A percentile compares a stretch with the other conserved stretches of the same genome.
Conservation (phyloP, 2,113 vertebrate species). For the Laticauda laticaudata region DNA sequence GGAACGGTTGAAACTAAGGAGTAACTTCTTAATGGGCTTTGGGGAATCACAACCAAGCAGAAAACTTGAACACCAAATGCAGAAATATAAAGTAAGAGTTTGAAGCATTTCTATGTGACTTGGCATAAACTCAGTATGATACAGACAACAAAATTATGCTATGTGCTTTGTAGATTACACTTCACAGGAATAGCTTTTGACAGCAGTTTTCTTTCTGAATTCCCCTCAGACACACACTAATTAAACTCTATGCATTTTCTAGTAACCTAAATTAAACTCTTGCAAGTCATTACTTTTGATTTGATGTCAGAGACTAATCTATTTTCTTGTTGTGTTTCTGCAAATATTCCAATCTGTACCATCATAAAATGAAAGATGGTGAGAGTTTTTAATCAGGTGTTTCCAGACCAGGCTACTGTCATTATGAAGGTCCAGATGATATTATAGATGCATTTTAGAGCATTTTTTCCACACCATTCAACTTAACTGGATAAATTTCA, state of each 20-base stretch:
- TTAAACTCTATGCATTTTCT: slow-evolving; percentile 43
- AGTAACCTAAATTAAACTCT: slow-evolving; percentile 43
- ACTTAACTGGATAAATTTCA: not conserved
- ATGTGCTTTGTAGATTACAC: slow-evolving; percentile 30
- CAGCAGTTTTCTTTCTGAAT: slow-evolving; percentile 54
- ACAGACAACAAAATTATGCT: slow-evolving; percentile 27
- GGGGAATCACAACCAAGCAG: not conserved
- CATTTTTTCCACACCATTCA: not conserved
- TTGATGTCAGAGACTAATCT: slow-evolving; percentile 35
- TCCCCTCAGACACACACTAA: slow-evolving; percentile 44
- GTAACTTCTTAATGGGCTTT: slow-evolving; percentile 17
- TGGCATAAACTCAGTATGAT: slow-evolving; percentile 43
- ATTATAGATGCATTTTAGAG: not conserved
- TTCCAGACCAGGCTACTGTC: not conserved
- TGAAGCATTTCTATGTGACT: slow-evolving; percentile 30
- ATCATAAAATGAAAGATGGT: not conserved
- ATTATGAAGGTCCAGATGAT: not conserved
- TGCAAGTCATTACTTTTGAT: slow-evolving; percentile 44
- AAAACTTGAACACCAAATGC: slow-evolving; percentile 9
- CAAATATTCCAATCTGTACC: slow-evolving; percentile 5
- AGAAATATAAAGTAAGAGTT: slow-evolving; percentile 31
- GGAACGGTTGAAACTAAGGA: slow-evolving; percentile 21
- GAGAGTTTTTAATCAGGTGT: not conserved
- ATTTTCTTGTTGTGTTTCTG: slow-evolving; percentile 19
- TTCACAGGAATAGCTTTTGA: slow-evolving; percentile 55